Conservation (phyloP, 2,888 invertebrate genomes). For the Cheilosia pagana region DNA sequence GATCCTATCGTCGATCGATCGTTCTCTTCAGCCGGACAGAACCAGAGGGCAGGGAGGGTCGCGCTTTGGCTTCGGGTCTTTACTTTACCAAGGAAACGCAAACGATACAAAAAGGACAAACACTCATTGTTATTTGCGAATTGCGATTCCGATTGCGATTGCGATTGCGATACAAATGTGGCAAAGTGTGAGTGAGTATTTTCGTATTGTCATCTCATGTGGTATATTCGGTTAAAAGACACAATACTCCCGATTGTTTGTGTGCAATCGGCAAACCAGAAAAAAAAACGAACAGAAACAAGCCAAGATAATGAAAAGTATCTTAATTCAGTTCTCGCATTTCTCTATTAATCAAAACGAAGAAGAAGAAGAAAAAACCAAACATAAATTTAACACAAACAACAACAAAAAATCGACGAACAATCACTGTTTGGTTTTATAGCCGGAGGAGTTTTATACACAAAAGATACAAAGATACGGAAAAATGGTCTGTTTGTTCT, state of each 20-base stretch:
- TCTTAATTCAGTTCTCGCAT: conserved; percentile 42
- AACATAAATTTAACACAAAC: conserved; percentile 10
- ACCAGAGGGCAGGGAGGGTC: no score
- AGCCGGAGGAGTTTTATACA: conserved; percentile 21
- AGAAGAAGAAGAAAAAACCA: conserved; percentile 10
- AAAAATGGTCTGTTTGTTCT: conserved; percentile 33
- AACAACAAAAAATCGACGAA: conserved; percentile 7
- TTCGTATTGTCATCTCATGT: background rate
- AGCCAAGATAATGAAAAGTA: conserved; percentile 44
- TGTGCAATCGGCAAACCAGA: conserved; percentile 16
- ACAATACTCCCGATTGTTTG: conserved; percentile 63
- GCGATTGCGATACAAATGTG: conserved; percentile 10
- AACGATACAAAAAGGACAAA: conserved; percentile 42
- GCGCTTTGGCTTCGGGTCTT: background rate
- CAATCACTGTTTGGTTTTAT: conserved; percentile 45
- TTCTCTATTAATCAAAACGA: conserved; percentile 29
- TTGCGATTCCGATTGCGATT: no score
- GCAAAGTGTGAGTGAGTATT: background rate
- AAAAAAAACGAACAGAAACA: background rate
- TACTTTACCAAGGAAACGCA: conserved; percentile 10
- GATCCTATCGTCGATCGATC: conserved; percentile 39
- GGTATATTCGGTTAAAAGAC: background rate
- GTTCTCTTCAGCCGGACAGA: background rate
- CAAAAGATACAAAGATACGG: conserved; percentile 36
- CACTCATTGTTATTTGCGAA: conserved; percentile 31